These are phyloP conservation scores for Girardinus metallicus DNA, from an alignment of 2,797 vertebrate genomes.

Conservation along the genomic window DNA sequence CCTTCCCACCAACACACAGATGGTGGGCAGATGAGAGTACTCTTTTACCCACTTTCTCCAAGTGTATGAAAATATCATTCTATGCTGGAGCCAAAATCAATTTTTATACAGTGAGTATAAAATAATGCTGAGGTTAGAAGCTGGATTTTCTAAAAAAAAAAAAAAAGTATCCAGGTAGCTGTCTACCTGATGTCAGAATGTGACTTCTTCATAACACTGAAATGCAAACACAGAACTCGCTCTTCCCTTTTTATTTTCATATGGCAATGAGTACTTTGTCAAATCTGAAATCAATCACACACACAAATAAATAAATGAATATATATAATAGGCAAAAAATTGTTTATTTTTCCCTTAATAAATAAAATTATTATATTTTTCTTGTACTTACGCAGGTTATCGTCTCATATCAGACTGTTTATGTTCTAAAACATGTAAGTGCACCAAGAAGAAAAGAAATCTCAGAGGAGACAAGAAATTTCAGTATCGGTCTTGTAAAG, in stretches of 20 bases:
- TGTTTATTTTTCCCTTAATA: neutral
- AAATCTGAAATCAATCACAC: neutral
- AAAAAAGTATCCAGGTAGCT: neutral
- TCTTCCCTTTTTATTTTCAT: neutral
- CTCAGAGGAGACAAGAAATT: no score
- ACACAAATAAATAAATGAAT: no score
- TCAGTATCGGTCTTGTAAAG: neutral
- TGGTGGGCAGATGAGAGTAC: slow-evolving; percentile 20
- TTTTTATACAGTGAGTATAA: neutral
- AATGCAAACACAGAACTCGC: neutral
- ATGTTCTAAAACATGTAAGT: neutral
- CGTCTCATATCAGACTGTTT: neutral
- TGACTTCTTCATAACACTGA: neutral
- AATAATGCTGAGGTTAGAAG: neutral
- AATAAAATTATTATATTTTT: neutral
- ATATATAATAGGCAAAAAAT: no score
- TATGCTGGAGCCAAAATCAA: slow-evolving; percentile 27
- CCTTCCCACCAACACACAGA: slow-evolving; percentile 47
- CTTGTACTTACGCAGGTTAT: neutral
- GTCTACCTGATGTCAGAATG: neutral
- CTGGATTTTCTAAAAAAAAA: neutral
- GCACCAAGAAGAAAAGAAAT: neutral
- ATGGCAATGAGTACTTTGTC: neutral
- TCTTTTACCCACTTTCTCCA: slow-evolving; percentile 21
- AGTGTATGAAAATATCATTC: slow-evolving; percentile 13